A percentile compares a stretch with the other conserved stretches of the same genome.
Evolutionary conservation across 2,113 vertebrate genomes (phyloP).

Genomic region (Zosterops japonicus): DNA sequence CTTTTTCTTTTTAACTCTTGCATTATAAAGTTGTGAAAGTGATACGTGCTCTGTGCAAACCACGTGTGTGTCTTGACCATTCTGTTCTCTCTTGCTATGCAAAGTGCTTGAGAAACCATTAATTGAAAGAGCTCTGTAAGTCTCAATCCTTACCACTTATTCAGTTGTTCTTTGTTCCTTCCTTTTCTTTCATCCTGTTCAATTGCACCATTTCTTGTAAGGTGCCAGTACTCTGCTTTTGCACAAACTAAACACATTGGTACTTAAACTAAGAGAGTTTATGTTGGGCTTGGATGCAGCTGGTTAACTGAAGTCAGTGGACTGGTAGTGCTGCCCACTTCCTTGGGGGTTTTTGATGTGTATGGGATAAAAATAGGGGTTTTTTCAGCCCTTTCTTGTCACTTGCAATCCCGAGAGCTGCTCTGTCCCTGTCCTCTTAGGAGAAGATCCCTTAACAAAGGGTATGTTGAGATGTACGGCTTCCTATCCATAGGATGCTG

Average conservation of each 20-base stretch:
- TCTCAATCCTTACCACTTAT: neutral
- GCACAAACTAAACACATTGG: neutral
- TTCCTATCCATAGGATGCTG: neutral
- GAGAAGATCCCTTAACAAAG: neutral
- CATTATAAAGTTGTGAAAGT: neutral
- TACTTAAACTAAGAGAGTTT: neutral
- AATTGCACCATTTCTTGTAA: neutral
- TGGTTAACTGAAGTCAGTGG: neutral
- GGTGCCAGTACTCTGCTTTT: neutral
- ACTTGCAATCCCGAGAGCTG: neutral
- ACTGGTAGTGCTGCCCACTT: neutral
- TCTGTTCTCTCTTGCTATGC: neutral
- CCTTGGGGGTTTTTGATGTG: neutral
- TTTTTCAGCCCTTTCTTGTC: neutral
- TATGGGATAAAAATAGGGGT: accelerated
- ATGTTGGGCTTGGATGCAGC: neutral
- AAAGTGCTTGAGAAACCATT: neutral
- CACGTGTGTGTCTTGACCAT: neutral
- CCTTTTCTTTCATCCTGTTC: neutral
- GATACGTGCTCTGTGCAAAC: neutral
- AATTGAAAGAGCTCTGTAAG: neutral
- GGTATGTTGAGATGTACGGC: neutral
- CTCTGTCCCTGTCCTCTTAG: neutral
- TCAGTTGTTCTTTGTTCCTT: neutral
- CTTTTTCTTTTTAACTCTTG: neutral